These are phyloP conservation scores for Cryptocephalus primarius DNA, from an alignment of 2,888 invertebrate species.

Conservation along the genomic window DNA sequence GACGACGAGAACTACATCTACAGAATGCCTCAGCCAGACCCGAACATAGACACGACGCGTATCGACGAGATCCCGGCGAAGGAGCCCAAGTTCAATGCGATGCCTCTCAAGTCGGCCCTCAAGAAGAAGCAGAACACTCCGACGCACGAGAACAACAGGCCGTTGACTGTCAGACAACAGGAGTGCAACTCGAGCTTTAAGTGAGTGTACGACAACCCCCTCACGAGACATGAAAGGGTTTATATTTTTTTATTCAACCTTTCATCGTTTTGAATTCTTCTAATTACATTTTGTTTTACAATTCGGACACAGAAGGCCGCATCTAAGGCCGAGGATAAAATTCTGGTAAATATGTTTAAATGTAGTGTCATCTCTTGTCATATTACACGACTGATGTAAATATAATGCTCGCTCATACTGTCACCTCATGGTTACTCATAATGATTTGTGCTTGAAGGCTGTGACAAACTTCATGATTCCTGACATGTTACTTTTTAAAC, in stretches of 20 bases:
- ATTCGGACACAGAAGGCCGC: constrained; percentile 62
- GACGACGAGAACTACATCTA: constrained; percentile 40
- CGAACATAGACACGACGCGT: constrained; percentile 66
- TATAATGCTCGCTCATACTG: too few relatives aligned
- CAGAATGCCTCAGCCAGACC: constrained; percentile 50
- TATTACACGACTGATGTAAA: too few relatives aligned
- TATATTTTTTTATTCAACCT: too few relatives aligned
- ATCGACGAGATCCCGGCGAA: constrained; percentile 89
- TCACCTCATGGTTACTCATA: too few relatives aligned
- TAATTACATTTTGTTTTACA: constrained; percentile 32
- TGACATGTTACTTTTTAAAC: too few relatives aligned
- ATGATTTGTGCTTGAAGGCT: too few relatives aligned
- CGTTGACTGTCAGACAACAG: constrained; percentile 46
- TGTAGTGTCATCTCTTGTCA: constrained; percentile 6
- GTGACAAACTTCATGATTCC: too few relatives aligned
- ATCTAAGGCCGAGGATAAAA: constrained; percentile 82
- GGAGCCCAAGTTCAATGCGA: constrained; percentile 62
- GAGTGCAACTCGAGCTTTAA: constrained; percentile 64
- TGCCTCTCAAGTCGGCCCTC: constrained; percentile 84
- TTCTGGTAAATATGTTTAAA: constrained; percentile 65
- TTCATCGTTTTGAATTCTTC: constrained; percentile 5
- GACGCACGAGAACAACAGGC: constrained; percentile 51
- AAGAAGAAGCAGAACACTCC: constrained; percentile 69
- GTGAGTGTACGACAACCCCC: constrained; percentile 42
- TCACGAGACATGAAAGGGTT: too few relatives aligned